These are phyloP conservation scores for Atlantisia rogersi DNA, from an alignment of 2,113 vertebrate genomes.

Conservation along the genomic window DNA sequence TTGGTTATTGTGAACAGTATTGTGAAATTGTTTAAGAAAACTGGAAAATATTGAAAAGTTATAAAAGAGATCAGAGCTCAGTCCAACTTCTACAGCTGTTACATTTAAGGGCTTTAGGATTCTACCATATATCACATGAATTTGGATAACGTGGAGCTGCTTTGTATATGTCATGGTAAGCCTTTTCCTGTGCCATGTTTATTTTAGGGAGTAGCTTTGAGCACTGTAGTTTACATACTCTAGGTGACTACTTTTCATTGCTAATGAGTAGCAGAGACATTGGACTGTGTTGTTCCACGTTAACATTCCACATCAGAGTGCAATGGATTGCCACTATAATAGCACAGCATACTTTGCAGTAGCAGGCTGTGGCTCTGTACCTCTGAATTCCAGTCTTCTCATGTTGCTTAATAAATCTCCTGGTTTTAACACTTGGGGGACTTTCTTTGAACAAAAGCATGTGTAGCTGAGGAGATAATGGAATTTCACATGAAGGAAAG, in stretches of 20 bases:
- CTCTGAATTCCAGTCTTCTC: background rate
- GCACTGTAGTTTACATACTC: background rate
- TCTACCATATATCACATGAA: background rate
- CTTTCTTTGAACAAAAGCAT: conserved; percentile 20
- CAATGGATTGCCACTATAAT: background rate
- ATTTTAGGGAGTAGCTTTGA: conserved; percentile 13
- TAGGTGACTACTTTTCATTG: background rate
- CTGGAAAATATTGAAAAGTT: background rate
- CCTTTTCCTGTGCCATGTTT: conserved; percentile 12
- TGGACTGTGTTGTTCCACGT: background rate
- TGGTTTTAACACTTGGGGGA: background rate
- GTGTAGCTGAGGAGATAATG: background rate
- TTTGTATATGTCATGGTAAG: conserved; percentile 7
- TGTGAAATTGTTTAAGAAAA: background rate
- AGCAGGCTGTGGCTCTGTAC: background rate
- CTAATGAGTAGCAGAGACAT: background rate
- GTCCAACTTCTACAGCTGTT: background rate
- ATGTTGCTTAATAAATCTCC: background rate
- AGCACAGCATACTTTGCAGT: background rate
- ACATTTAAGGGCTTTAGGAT: background rate
- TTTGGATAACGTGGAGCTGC: background rate
- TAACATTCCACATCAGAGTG: too few relatives aligned
- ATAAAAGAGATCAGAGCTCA: background rate
- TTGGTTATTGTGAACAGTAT: background rate
- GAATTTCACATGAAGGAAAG: background rate